phyloP scores from a whole-genome alignment of 2,113 vertebrate genomes.

The Macrotis lagotis region DNA sequence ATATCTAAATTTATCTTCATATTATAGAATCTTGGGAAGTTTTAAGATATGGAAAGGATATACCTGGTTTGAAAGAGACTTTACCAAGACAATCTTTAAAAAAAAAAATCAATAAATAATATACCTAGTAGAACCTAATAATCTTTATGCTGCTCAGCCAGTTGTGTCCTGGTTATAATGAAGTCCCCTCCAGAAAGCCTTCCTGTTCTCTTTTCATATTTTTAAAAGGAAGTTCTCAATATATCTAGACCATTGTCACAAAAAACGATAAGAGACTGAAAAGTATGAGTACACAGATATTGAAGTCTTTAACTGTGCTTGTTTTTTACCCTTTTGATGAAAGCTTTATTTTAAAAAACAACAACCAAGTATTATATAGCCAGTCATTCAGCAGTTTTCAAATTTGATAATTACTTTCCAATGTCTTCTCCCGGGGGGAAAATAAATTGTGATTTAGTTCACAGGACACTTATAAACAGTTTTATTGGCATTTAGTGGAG shows the following conservation, averaged over 20 bases:
- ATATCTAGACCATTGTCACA: not conserved
- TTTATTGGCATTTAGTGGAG: not conserved
- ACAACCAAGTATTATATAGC: not conserved
- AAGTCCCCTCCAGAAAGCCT: not conserved
- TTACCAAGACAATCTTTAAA: not conserved
- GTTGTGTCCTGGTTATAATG: not conserved
- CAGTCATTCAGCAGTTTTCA: not conserved
- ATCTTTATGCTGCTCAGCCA: not conserved
- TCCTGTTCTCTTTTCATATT: not conserved
- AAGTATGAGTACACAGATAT: not conserved
- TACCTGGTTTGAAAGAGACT: not conserved
- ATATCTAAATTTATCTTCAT: not conserved
- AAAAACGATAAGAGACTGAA: not conserved
- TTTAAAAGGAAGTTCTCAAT: not conserved
- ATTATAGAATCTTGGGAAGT: not conserved
- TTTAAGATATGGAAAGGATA: not conserved
- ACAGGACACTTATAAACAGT: not conserved
- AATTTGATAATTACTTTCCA: not conserved
- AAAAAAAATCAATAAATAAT: not conserved
- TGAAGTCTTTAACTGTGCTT: not conserved
- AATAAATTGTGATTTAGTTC: not conserved
- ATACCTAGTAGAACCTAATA: not conserved
- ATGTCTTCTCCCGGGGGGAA: not conserved
- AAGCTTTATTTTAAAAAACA: not conserved
- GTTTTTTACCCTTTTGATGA: not conserved